These are phyloP conservation scores for Myrmecophaga tridactyla DNA, from an alignment of 2,113 vertebrate species.

Conservation along the genomic window DNA sequence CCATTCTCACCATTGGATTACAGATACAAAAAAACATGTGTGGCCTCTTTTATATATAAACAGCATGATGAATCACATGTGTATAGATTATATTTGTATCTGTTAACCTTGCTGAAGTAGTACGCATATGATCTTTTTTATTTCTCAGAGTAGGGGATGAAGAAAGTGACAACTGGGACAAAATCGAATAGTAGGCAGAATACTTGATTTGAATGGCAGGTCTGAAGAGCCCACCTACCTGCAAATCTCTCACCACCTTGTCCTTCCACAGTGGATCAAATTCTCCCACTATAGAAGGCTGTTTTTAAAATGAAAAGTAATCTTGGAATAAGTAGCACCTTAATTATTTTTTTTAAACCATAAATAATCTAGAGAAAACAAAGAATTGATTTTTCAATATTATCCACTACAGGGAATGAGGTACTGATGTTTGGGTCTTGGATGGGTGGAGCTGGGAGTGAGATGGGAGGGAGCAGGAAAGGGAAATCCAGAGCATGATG, in stretches of 20 bases:
- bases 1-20: not conserved
- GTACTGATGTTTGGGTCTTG: not conserved
- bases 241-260: not conserved
- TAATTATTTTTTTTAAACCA: not conserved
- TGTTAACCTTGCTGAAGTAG: not conserved
- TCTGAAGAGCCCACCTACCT: not conserved
- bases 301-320: constrained; percentile 8
- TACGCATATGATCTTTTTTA: not conserved
- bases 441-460: not conserved
- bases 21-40: not conserved
- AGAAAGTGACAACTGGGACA: not conserved
- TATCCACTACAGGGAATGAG: not conserved
- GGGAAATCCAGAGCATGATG: not conserved
- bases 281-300: not conserved
- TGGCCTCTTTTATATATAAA: not conserved
- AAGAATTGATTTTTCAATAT: not conserved
- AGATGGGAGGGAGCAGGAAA: not conserved
- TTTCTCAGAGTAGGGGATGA: not conserved
- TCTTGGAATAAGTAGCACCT: not conserved
- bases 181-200: not conserved
- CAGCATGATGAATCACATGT: not conserved
- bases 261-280: not conserved
- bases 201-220: not conserved
- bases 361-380: not conserved
- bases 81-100: not conserved